phyloP scores from a whole-genome alignment of 2,797 vertebrate genomes.

The Linurgus olivaceus region DNA sequence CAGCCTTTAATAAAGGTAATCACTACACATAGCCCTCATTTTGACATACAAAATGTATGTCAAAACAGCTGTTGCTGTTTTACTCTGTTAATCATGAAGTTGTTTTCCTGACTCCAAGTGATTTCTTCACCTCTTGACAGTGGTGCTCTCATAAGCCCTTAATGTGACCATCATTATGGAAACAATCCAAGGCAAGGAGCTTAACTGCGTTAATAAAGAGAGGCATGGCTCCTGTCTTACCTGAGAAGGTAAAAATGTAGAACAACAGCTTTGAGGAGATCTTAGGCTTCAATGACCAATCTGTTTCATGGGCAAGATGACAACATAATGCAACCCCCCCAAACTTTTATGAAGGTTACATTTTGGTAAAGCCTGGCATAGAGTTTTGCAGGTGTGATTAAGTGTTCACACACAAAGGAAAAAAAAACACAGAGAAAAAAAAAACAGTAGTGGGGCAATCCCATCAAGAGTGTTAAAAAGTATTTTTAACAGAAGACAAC shows the following conservation, averaged over 20 bases:
- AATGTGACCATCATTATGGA: neutral
- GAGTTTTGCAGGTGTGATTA: neutral
- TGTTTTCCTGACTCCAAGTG: neutral
- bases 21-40: neutral
- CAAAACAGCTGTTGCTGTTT: neutral
- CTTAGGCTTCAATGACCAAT: neutral
- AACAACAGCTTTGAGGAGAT: neutral
- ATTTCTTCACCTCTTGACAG: slow-evolving; percentile 38
- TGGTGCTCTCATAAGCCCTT: neutral
- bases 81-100: neutral
- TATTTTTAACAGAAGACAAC: neutral
- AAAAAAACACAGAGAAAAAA: neutral
- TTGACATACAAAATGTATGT: neutral
- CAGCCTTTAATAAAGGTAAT: slow-evolving; percentile 32
- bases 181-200: neutral
- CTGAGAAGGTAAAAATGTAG: neutral
- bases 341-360: neutral
- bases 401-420: neutral
- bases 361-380: neutral
- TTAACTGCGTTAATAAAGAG: neutral
- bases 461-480: neutral
- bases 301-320: neutral
- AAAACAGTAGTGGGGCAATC: neutral
- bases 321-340: neutral
- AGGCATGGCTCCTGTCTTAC: neutral